Percentiles rank a stretch among this genome's conserved stretches.
Evolutionary conservation across 2,797 vertebrate genomes (phyloP).

Genomic region (Dryobates pubescens): DNA sequence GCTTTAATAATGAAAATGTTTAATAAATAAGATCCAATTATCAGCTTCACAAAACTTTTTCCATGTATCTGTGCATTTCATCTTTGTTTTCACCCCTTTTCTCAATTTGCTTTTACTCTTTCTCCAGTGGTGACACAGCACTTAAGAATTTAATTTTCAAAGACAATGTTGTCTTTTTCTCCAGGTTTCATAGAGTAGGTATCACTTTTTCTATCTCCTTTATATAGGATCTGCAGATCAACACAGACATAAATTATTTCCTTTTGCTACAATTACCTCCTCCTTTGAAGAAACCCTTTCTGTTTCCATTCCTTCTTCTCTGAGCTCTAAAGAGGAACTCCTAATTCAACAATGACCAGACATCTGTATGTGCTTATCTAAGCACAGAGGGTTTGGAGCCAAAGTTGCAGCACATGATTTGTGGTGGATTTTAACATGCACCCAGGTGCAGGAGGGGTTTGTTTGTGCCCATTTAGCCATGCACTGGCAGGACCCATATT

Average conservation of each 20-base stretch:
- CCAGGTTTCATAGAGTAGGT: not conserved
- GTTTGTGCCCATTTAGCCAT: not conserved
- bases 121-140: not conserved
- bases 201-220: not conserved
- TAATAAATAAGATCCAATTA: constrained; percentile 75
- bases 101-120: constrained; percentile 35
- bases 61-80: constrained; percentile 23
- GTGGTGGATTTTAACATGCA: not conserved
- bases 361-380: not conserved
- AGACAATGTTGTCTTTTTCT: not conserved
- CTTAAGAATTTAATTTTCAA: not conserved
- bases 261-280: not conserved
- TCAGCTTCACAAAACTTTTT: constrained; percentile 65
- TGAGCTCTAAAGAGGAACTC: not conserved
- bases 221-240: not conserved
- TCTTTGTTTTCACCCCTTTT: constrained; percentile 39
- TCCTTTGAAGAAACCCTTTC: not conserved
- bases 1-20: constrained; percentile 77
- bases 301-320: not conserved
- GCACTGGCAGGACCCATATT: not conserved
- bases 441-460: not conserved
- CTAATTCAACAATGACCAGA: not conserved
- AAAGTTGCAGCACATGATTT: not conserved
- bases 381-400: not conserved
- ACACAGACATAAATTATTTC: not conserved